These are phyloP conservation scores for Vidua macroura DNA, from an alignment of 2,113 vertebrate genomes.

Conservation along the genomic window DNA sequence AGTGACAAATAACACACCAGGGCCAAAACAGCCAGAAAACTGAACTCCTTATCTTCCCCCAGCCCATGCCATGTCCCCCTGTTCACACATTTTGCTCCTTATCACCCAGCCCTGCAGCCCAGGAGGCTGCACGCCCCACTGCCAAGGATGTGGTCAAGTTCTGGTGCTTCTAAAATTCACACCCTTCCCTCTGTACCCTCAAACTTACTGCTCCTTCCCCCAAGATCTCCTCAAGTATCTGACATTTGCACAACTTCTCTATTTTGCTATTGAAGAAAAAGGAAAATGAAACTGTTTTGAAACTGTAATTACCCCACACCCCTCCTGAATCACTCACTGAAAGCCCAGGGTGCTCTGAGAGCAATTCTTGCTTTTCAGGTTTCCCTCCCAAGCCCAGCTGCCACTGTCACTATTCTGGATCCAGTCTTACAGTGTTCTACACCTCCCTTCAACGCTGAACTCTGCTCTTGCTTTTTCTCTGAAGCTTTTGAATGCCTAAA, in stretches of 20 bases:
- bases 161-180: not conserved
- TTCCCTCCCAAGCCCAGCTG: not conserved
- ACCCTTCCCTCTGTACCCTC: not conserved
- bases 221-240: fast-evolving
- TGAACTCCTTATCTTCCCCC: not conserved
- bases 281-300: conserved; percentile 15
- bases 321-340: not conserved
- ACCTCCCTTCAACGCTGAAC: not conserved
- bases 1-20: not conserved
- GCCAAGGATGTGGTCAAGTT: not conserved
- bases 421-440: not conserved
- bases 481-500: not conserved
- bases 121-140: not conserved
- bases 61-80: not conserved
- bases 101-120: not conserved
- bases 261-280: conserved; percentile 6
- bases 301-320: not conserved
- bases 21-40: not conserved
- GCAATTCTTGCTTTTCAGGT: not conserved
- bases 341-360: not conserved
- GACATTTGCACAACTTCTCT: not conserved
- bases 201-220: not conserved
- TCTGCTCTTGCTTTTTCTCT: not conserved
- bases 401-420: not conserved
- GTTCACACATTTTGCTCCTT: not conserved